A percentile compares a stretch with the other conserved stretches of the same genome.
Conservation (phyloP, 2,113 vertebrate species). For the Periophthalmodon schlosseri region DNA sequence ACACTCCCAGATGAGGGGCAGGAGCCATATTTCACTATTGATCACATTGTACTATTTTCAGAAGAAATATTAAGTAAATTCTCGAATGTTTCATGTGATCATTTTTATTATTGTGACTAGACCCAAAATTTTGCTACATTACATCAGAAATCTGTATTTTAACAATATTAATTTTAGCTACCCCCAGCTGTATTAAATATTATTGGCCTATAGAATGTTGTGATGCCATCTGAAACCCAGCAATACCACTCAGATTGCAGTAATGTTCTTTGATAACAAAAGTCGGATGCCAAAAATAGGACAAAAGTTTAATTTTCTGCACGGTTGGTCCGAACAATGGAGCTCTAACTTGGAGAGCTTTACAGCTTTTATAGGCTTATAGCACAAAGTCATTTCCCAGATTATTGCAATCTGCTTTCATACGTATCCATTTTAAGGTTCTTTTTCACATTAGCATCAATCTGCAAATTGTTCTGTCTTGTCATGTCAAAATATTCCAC, state of each 20-base stretch:
- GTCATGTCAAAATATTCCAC: neutral
- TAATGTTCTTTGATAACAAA: neutral
- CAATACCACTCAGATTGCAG: neutral
- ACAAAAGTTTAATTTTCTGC: constrained; percentile 52
- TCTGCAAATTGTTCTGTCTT: neutral
- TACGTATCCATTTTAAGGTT: neutral
- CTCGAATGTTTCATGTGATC: too few relatives aligned
- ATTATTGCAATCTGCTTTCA: neutral
- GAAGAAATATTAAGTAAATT: too few relatives aligned
- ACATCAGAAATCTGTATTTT: too few relatives aligned
- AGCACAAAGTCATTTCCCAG: constrained; percentile 8
- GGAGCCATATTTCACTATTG: too few relatives aligned
- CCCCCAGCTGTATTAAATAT: too few relatives aligned
- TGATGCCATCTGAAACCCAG: too few relatives aligned
- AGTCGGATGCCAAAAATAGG: constrained; percentile 23
- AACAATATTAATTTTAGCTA: too few relatives aligned
- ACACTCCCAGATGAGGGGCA: too few relatives aligned
- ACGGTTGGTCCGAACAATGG: constrained; percentile 27
- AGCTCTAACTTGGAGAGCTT: constrained; percentile 14
- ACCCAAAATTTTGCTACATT: too few relatives aligned
- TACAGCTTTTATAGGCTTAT: constrained; percentile 17
- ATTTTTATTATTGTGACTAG: too few relatives aligned
- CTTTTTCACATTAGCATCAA: neutral
- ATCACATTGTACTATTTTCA: too few relatives aligned
- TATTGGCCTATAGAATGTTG: too few relatives aligned